A percentile compares a stretch with the other conserved stretches of the same genome.
These are phyloP conservation scores for Hypsopygia costalis DNA, from an alignment of 2,888 invertebrate species.

Conservation along the genomic window DNA sequence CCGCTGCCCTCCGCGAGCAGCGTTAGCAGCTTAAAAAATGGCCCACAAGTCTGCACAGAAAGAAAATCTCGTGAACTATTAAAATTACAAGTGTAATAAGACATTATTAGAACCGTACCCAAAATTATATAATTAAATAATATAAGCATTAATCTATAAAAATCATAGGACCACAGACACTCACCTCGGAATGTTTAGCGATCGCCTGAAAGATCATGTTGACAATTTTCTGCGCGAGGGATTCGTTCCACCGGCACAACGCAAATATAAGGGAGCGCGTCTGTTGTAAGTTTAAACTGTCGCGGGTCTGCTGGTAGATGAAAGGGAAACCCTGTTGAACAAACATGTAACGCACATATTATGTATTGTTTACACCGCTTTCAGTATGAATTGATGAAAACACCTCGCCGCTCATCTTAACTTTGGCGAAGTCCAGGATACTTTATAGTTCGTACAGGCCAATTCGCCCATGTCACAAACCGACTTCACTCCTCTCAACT, in stretches of 20 bases:
- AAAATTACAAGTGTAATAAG: too few species aligned
- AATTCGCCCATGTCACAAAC: too few species aligned
- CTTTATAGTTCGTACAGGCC: too few species aligned
- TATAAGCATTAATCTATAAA: not conserved
- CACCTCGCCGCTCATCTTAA: too few species aligned
- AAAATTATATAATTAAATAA: conserved; percentile 3
- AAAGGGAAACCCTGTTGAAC: conserved; percentile 90
- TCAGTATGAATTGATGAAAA: too few species aligned
- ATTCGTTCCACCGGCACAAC: conserved; percentile 94
- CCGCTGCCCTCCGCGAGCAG: conserved; percentile 91
- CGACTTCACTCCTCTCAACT: too few species aligned
- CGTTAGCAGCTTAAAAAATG: conserved; percentile 95
- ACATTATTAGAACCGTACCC: too few species aligned
- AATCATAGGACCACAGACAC: conserved; percentile 8
- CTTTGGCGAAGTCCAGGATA: too few species aligned
- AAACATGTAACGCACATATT: too few species aligned
- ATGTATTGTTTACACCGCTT: too few species aligned
- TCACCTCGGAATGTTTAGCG: conserved; percentile 92
- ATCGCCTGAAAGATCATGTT: conserved; percentile 95
- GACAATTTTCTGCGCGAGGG: conserved; percentile 92
- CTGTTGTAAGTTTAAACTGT: conserved; percentile 94
- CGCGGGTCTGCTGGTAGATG: conserved; percentile 96
- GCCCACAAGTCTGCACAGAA: conserved; percentile 85
- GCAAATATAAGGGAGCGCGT: conserved; percentile 95
- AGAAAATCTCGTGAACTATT: too few species aligned